Percentiles rank a stretch among this genome's conserved stretches.
These are phyloP conservation scores for Morelia viridis DNA, from an alignment of 2,797 vertebrate genomes.

Conservation along the genomic window DNA sequence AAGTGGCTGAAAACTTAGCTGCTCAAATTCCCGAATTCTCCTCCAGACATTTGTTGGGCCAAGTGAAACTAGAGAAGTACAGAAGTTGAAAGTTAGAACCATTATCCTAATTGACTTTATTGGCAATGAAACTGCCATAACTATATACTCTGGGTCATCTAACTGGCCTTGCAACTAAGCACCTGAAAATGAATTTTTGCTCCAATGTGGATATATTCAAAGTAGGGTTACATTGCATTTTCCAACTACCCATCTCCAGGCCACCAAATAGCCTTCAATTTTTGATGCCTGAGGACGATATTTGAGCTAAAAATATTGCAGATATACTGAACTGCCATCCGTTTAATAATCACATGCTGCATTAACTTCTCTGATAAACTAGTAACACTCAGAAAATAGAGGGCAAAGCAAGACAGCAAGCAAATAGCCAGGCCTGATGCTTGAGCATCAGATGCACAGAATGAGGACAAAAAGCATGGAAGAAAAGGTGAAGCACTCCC, in stretches of 20 bases:
- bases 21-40: neutral
- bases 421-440: slow-evolving; percentile 19
- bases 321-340: slow-evolving; percentile 26
- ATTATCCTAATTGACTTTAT: neutral
- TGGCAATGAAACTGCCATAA: neutral
- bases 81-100: neutral
- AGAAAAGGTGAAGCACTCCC: slow-evolving; percentile 7
- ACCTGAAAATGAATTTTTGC: neutral
- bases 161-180: neutral
- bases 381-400: slow-evolving; percentile 45
- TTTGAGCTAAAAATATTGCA: slow-evolving; percentile 40
- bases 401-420: slow-evolving; percentile 2
- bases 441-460: slow-evolving; percentile 21
- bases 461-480: slow-evolving; percentile 2
- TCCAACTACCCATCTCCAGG: too few relatives aligned
- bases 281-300: neutral
- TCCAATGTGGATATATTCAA: neutral
- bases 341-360: slow-evolving; percentile 41
- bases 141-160: neutral
- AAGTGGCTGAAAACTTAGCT: neutral
- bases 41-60: neutral
- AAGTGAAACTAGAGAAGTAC: neutral
- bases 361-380: slow-evolving; percentile 36
- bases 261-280: neutral
- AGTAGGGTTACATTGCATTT: neutral